Percentiles rank a stretch among this genome's conserved stretches.
Conservation (phyloP, 2,888 invertebrate genomes). For the Trimorus sp. region DNA sequence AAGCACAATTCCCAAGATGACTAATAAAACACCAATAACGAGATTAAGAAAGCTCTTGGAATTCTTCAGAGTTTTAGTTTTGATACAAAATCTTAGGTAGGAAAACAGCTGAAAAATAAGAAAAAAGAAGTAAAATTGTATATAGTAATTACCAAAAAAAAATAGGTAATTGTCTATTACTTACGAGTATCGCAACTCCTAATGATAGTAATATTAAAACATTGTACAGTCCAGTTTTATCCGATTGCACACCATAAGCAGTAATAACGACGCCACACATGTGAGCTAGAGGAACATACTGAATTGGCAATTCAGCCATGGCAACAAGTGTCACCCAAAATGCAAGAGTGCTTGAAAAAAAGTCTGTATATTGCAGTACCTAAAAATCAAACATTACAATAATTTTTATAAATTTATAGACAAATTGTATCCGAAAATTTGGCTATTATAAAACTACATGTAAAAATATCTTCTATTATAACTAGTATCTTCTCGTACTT, state of each 20-base stretch:
- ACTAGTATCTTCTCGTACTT: slow-evolving; percentile 71
- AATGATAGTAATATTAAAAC: slow-evolving; percentile 82
- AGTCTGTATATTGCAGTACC: slow-evolving; percentile 84
- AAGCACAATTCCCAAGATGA: slow-evolving; percentile 82
- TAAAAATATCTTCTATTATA: no score
- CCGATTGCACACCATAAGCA: slow-evolving; percentile 83
- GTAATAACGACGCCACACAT: slow-evolving; percentile 83
- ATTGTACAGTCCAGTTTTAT: slow-evolving; percentile 82
- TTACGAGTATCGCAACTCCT: slow-evolving; percentile 77
- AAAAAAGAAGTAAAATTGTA: neutral
- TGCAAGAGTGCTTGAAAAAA: slow-evolving; percentile 84
- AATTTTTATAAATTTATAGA: no score
- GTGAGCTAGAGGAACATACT: slow-evolving; percentile 81
- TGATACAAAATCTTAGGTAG: slow-evolving; percentile 71
- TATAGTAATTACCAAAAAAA: slow-evolving; percentile 15
- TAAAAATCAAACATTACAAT: slow-evolving; percentile 67
- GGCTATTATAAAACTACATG: no score
- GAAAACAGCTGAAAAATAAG: slow-evolving; percentile 71
- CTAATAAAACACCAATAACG: slow-evolving; percentile 82
- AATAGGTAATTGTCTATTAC: slow-evolving; percentile 36
- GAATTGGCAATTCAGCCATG: slow-evolving; percentile 82
- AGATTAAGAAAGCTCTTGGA: slow-evolving; percentile 74
- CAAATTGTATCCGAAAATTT: no score
- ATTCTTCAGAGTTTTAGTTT: slow-evolving; percentile 69
- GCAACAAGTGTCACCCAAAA: slow-evolving; percentile 85